A percentile compares a stretch with the other conserved stretches of the same genome.
These are phyloP conservation scores for Polydrusus tereticollis DNA, from an alignment of 2,888 invertebrate species.

Conservation along the genomic window DNA sequence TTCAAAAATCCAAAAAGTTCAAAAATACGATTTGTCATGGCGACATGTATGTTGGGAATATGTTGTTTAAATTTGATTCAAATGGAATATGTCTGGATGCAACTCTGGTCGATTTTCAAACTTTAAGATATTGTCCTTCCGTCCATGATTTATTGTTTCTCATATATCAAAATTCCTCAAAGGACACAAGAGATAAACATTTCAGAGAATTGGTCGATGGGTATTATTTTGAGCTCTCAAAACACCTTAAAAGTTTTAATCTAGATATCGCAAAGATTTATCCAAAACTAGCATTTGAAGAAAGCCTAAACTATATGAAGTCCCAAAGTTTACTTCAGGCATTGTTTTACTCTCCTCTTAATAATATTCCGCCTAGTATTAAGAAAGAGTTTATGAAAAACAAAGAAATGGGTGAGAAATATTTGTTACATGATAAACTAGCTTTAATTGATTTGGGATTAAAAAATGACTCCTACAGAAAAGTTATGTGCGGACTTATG, in stretches of 20 bases:
- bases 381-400: conserved; percentile 49
- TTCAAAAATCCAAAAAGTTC: conserved; percentile 61
- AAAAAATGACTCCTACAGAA: conserved; percentile 23
- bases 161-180: conserved; percentile 53
- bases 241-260: conserved; percentile 49
- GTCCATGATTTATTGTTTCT: conserved; percentile 72
- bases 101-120: conserved; percentile 61
- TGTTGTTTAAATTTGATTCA: conserved; percentile 55
- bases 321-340: conserved; percentile 48
- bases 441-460: conserved; percentile 20
- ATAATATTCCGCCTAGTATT: conserved; percentile 47
- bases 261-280: conserved; percentile 50
- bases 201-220: conserved; percentile 48
- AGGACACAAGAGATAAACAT: conserved; percentile 50
- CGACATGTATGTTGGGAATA: conserved; percentile 60
- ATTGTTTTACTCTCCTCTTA: conserved; percentile 45
- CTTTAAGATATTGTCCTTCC: conserved; percentile 72
- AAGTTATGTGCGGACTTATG: conserved; percentile 19
- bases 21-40: conserved; percentile 64
- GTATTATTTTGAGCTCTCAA: conserved; percentile 53
- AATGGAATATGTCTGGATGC: conserved; percentile 53
- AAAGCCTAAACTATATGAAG: conserved; percentile 52
- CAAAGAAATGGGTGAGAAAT: conserved; percentile 40
- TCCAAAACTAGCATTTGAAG: conserved; percentile 51
- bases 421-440: background rate